Conservation (phyloP, 2,888 invertebrate species). For the Thereva unica region DNA sequence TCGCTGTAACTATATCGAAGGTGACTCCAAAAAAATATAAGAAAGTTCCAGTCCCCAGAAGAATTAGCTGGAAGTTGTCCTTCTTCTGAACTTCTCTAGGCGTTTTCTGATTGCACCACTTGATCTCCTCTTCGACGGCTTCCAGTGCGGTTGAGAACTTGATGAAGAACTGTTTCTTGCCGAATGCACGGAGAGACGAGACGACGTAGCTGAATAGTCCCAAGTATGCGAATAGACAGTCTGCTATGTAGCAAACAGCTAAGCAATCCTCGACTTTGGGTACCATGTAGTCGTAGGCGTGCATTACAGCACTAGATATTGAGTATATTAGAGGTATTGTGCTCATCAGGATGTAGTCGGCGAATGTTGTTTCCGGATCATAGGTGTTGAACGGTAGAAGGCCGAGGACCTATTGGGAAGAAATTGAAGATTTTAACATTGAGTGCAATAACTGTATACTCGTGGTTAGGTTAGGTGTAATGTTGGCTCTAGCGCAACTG, state of each 20-base stretch:
- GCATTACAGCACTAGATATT: background rate
- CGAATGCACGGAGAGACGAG: background rate
- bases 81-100: slow-evolving; percentile 3
- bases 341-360: slow-evolving; percentile 2
- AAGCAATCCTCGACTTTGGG: background rate
- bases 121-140: slow-evolving; percentile 13
- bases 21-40: background rate
- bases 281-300: background rate
- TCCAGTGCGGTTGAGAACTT: slow-evolving; percentile 5
- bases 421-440: background rate
- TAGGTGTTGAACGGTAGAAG: slow-evolving; percentile 3
- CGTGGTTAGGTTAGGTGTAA: too few species aligned
- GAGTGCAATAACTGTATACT: too few species aligned
- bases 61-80: slow-evolving; percentile 3
- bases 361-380: background rate
- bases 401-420: background rate
- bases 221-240: slow-evolving; percentile 1
- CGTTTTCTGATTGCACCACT: slow-evolving; percentile 8
- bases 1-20: background rate
- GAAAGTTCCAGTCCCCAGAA: slow-evolving; percentile 1
- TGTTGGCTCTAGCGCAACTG: too few species aligned
- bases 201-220: background rate
- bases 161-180: slow-evolving; percentile 11
- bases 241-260: slow-evolving; percentile 5
- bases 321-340: background rate